These are phyloP conservation scores for Bruchidius siliquastri DNA, from an alignment of 2,888 invertebrate species.

Conservation along the genomic window DNA sequence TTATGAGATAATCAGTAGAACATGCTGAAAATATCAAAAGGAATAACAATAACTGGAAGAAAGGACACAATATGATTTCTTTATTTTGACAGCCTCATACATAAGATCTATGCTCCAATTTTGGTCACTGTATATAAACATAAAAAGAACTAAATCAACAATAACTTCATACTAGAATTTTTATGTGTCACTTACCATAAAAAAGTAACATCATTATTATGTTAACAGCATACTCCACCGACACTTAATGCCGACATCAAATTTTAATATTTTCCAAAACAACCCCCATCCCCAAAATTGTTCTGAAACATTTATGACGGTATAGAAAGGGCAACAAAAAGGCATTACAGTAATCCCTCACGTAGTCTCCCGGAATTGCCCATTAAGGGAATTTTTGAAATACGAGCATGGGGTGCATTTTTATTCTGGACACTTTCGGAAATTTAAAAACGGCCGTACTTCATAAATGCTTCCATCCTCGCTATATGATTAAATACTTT, in stretches of 20 bases:
- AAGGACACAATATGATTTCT: too few relatives aligned
- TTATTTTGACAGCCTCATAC: too few relatives aligned
- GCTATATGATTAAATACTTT: not conserved
- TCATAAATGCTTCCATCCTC: not conserved
- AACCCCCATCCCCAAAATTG: not conserved
- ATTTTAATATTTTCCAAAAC: not conserved
- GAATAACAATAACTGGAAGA: too few relatives aligned
- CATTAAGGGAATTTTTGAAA: slow-evolving; percentile 27
- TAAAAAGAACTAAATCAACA: too few relatives aligned
- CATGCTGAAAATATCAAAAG: too few relatives aligned
- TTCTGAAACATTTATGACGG: not conserved
- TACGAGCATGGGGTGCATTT: slow-evolving; percentile 29
- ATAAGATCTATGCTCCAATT: too few relatives aligned
- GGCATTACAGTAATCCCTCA: not conserved
- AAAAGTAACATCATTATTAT: not conserved
- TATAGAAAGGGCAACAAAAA: not conserved
- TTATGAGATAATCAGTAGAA: too few relatives aligned
- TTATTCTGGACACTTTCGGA: slow-evolving; percentile 22
- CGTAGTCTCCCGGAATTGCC: slow-evolving; percentile 15
- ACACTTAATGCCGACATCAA: not conserved
- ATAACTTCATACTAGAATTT: too few relatives aligned
- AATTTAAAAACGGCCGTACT: slow-evolving; percentile 10
- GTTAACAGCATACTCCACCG: not conserved
- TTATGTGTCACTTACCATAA: not conserved
- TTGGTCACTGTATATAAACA: too few relatives aligned